Base-by-base conservation (phyloP, 1,140 invertebrate species). In the Parapsyche elsis region DNA sequence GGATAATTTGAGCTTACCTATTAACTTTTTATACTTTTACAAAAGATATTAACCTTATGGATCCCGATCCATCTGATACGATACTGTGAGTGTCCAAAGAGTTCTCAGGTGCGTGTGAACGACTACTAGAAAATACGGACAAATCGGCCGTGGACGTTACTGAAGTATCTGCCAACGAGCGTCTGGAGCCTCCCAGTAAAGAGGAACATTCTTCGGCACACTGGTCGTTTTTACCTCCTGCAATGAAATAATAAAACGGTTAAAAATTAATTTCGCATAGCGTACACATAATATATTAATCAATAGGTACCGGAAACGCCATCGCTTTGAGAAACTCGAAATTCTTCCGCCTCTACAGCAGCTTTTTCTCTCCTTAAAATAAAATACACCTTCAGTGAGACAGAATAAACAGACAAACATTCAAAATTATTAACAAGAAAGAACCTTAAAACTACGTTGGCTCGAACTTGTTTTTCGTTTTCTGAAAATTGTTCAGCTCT, bases 101-200 rank as follows among this genome's bases (percentile, higher is more conserved):
- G 86, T 94, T 94, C 84, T 94, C 92, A 59, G 92, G 90, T 9
- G 92, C 93, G 84, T 93, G 93, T 0, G 93, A 94, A 76, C 93
- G 89, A 1, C 93, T 93, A 80, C 93, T 93, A 44, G 94, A 95
- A 86, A 95, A 94, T 61, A 94, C 93, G 79, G 94, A 94, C 21
- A 95, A 87, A 86, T 95, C 94, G 0, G 94, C 94, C 2, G 94
- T 95, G 10, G 94, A 95, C 0, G 94, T 95, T 19, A 95, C 93
- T 75, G 94, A 95, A 1, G 95, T 96, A 83, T 95, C 94, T 12
- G 94, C 94, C 45, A 96, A 88, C 26, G 94, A 95, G 21, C 93
- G 91, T 76, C 94, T 88, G 5, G 94, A 95, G 21, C 93, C 92
- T 76, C 90, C 90, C 12, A 84, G 81, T 46, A 85, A 86, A 1